phyloP scores from a whole-genome alignment of 2,797 vertebrate species.

The Coranthus polyacanthus region DNA sequence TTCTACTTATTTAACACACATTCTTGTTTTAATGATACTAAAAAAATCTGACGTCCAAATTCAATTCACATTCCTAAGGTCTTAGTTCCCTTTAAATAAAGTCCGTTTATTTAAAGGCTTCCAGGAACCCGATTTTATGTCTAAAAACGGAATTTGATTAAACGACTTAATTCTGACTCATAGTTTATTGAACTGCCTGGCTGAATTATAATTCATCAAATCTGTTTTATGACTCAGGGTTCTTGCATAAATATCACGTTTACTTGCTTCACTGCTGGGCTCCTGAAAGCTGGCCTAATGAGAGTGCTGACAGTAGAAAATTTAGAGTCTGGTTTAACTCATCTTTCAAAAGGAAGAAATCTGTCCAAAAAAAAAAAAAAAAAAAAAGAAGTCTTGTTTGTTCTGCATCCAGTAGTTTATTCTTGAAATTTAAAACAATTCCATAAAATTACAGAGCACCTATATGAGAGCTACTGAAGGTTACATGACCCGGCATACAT shows the following conservation, averaged over 20 bases:
- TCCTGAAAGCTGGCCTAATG: background rate
- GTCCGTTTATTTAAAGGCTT: constrained; percentile 38
- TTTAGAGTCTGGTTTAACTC: background rate
- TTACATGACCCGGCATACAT: constrained; percentile 36
- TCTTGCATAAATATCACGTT: constrained; percentile 50
- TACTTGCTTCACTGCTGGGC: constrained; percentile 1
- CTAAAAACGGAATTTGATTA: constrained; percentile 15
- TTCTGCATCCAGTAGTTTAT: constrained; percentile 69
- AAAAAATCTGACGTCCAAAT: constrained; percentile 10
- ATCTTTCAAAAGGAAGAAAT: constrained; percentile 4
- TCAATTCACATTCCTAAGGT: constrained; percentile 20
- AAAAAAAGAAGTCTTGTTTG: constrained; percentile 2
- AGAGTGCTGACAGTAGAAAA: constrained; percentile 24
- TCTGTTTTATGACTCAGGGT: constrained; percentile 36
- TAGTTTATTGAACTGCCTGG: constrained; percentile 38
- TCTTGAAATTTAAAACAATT: constrained; percentile 81
- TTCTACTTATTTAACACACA: too few relatives aligned
- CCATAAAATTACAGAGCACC: constrained; percentile 70
- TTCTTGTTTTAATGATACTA: background rate
- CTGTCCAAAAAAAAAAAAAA: constrained; percentile 2
- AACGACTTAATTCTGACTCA: constrained; percentile 30
- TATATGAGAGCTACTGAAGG: constrained; percentile 54
- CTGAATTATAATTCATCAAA: constrained; percentile 41
- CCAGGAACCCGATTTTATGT: constrained; percentile 26
- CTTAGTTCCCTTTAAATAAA: constrained; percentile 5